Evolutionary conservation across 2,113 vertebrate species (phyloP).

Genomic region (Hyla sarda): DNA sequence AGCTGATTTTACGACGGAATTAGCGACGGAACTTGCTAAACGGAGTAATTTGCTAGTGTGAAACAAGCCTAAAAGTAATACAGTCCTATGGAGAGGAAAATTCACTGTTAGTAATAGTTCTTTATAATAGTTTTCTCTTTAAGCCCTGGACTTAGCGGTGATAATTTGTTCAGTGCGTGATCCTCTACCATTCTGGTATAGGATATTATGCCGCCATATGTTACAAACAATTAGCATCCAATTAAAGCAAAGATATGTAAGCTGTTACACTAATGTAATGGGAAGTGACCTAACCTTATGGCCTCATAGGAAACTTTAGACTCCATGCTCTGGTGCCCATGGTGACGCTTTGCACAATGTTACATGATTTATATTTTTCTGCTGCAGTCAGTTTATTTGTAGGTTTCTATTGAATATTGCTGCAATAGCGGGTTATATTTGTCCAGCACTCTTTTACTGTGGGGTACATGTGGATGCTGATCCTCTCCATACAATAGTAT

Average conservation of each 20-base stretch:
- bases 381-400: too few species aligned
- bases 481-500: too few species aligned
- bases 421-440: too few species aligned
- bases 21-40: too few species aligned
- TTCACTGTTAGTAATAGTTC: not conserved
- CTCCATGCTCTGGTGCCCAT: not conserved
- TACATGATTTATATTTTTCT: too few species aligned
- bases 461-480: too few species aligned
- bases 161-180: too few species aligned
- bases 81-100: not conserved
- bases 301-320: not conserved
- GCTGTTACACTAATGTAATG: slow-evolving; percentile 9
- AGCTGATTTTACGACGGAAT: too few species aligned
- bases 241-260: slow-evolving; percentile 7
- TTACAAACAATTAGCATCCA: slow-evolving; percentile 24
- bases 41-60: too few species aligned
- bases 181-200: not conserved
- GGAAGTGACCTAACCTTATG: not conserved
- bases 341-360: not conserved
- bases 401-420: too few species aligned
- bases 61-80: too few species aligned
- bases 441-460: too few species aligned
- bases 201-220: slow-evolving; percentile 10
- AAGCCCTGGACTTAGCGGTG: not conserved
- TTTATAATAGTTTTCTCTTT: not conserved